Evolutionary conservation across 2,888 invertebrate species (phyloP).

Genomic region (Mythimna impura): DNA sequence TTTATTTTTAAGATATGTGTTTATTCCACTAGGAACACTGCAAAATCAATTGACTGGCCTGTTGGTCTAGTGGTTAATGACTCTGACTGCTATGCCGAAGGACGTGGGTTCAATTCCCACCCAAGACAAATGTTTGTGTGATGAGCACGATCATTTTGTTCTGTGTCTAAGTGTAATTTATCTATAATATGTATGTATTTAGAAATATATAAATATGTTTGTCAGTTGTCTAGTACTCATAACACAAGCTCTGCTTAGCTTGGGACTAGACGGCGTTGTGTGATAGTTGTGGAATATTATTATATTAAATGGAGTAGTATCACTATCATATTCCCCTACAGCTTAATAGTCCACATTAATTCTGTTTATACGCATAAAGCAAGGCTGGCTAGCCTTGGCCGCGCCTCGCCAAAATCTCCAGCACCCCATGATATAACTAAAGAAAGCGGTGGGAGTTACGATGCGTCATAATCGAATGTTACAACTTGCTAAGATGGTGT

Average conservation of each 20-base stretch:
- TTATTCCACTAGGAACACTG: not conserved
- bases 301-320: not conserved
- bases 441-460: conserved; percentile 33
- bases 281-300: no score
- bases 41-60: not conserved
- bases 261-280: no score
- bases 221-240: no score
- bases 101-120: no score
- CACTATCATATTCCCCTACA: not conserved
- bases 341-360: not conserved
- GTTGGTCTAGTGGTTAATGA: no score
- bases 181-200: no score
- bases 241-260: no score
- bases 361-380: conserved; percentile 32
- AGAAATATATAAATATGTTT: no score
- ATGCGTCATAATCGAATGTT: conserved; percentile 22
- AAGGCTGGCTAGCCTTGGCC: conserved; percentile 36
- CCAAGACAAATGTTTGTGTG: no score
- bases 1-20: not conserved
- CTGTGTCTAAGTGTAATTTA: no score
- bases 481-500: not conserved
- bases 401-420: conserved; percentile 59
- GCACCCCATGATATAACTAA: conserved; percentile 36
- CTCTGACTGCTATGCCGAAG: no score
- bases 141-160: no score